A percentile compares a stretch with the other conserved stretches of the same genome.
phyloP scores from a whole-genome alignment of 1,140 invertebrate species.

The Scaptomyza hsui region DNA sequence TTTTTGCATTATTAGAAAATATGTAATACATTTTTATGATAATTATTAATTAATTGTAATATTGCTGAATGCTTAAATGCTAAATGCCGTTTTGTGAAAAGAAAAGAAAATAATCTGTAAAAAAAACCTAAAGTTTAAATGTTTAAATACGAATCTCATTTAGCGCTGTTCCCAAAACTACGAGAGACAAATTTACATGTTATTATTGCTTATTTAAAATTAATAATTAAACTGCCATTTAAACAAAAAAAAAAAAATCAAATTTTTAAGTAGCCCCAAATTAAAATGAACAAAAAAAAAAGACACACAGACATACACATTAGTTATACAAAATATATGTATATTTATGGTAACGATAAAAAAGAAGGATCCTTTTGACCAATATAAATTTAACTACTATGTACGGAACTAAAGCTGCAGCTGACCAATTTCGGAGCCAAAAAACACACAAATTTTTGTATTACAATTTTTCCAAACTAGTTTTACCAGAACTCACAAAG shows the following conservation, averaged over 20 bases:
- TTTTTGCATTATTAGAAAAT: slow-evolving; percentile 55
- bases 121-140: slow-evolving; percentile 21
- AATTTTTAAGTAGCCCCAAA: not conserved
- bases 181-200: slow-evolving; percentile 61
- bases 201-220: slow-evolving; percentile 60
- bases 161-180: slow-evolving; percentile 48
- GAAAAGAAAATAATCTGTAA: slow-evolving; percentile 17
- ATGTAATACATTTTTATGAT: slow-evolving; percentile 28
- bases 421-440: slow-evolving; percentile 39
- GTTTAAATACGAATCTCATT: slow-evolving; percentile 66
- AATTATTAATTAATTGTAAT: slow-evolving; percentile 32
- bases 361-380: slow-evolving; percentile 28
- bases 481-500: slow-evolving; percentile 4
- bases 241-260: slow-evolving; percentile 10
- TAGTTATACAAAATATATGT: not conserved
- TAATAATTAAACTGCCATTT: slow-evolving; percentile 66
- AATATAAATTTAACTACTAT: slow-evolving; percentile 9
- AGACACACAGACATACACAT: slow-evolving; percentile 8
- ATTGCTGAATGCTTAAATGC: slow-evolving; percentile 33
- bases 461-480: slow-evolving; percentile 11
- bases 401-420: slow-evolving; percentile 31
- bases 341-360: slow-evolving; percentile 27
- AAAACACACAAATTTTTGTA: slow-evolving; percentile 10
- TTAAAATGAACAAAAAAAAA: slow-evolving; percentile 23
- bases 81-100: slow-evolving; percentile 13